Base-by-base conservation (phyloP, 2,113 vertebrate genomes). In the Pluvialis apricaria region DNA sequence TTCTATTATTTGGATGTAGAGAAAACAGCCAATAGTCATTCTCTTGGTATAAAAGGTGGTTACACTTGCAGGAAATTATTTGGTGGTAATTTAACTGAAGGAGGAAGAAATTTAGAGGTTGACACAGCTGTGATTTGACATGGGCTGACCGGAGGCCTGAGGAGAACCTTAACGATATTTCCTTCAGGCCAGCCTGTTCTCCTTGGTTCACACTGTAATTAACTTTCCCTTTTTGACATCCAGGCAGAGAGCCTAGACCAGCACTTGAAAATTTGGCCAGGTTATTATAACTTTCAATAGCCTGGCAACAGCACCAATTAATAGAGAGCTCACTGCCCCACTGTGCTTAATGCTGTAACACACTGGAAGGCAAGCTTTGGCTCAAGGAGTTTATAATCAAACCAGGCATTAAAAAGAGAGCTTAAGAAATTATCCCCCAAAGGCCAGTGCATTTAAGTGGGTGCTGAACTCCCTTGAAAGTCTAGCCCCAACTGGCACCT, bases 101-200 rank as follows among this genome's bases (percentile, higher is more conserved):
- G 32, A 96, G 18, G 60, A 95, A 86, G 86, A 95, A 92, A 92
- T 92, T 28, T 32, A 87, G 92, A 92, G 47, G n/a, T 31, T 70
- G 81, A 83, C 69, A 34, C 64, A 86, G 90, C 86, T 94, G 88
- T 92, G 81, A 96, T 90, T 86, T 94, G 89, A 75, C 60, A 47
- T 9, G 19, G 66, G 65, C 45, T 95, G 81, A 83, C 76, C 82
- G 38, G 44, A 64, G 45, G 83, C 84, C 94, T 72, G 76, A 87
- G 34, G 65, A 96, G 71, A 91, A 84, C 85, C 60, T 73, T 47
- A 72, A 57, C 3, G 5, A 51, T 32, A 62, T 49, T 78, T 94
- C 75, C 73, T 82, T 45, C 44, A 36, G 42, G 68, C 34, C 82
- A 84, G 28, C 31, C 78, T 82, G 70, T 5, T 81, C 71, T 69